Conservation (phyloP, 2,888 invertebrate genomes). For the Vanessa cardui region DNA sequence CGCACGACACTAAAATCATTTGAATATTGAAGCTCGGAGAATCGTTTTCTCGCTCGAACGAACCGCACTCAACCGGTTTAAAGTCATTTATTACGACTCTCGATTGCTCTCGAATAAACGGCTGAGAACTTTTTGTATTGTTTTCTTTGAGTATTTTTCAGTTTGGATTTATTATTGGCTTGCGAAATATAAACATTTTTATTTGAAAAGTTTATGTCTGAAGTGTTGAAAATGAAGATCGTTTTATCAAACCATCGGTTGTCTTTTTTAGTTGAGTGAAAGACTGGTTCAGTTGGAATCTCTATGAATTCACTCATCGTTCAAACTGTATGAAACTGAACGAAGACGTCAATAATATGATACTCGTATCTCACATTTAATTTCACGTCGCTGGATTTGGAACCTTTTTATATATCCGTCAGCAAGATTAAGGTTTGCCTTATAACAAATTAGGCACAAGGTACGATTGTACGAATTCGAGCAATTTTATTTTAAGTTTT, state of each 20-base stretch:
- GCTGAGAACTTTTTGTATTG: neutral
- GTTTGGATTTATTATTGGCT: neutral
- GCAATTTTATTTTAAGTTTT: too few species aligned
- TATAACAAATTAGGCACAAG: too few species aligned
- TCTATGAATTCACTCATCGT: too few species aligned
- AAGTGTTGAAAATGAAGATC: neutral
- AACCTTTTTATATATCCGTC: too few species aligned
- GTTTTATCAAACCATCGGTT: neutral
- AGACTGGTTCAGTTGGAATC: too few species aligned
- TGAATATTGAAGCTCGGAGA: slow-evolving; percentile 7
- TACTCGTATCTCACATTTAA: too few species aligned
- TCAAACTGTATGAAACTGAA: too few species aligned
- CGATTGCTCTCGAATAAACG: slow-evolving; percentile 7
- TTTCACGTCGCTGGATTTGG: too few species aligned
- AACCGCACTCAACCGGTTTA: slow-evolving; percentile 4
- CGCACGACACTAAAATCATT: slow-evolving; percentile 4
- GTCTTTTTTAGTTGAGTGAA: neutral
- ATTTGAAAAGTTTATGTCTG: neutral
- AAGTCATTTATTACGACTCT: slow-evolving; percentile 8
- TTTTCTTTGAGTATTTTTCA: slow-evolving; percentile 1
- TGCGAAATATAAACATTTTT: neutral
- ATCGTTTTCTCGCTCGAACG: slow-evolving; percentile 7
- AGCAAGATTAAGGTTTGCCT: too few species aligned
- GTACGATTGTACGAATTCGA: too few species aligned
- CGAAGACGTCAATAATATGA: too few species aligned